Evolutionary conservation across 2,113 vertebrate species (phyloP).

Genomic region (Hipposideros armiger): DNA sequence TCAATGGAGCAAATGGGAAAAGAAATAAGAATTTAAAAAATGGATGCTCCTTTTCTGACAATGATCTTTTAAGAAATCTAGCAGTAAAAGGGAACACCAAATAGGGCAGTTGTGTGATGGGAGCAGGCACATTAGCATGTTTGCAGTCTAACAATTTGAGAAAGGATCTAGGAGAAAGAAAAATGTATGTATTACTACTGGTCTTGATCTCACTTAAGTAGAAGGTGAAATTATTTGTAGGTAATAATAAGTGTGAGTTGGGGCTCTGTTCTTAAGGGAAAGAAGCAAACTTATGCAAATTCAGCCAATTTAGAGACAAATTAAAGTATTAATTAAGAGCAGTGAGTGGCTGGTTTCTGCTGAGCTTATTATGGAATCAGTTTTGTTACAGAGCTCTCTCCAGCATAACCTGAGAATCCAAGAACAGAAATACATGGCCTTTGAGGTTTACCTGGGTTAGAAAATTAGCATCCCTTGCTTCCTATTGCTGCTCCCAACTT

Average conservation of each 20-base stretch:
- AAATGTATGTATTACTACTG: neutral
- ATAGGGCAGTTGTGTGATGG: neutral
- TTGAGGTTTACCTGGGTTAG: neutral
- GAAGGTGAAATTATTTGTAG: neutral
- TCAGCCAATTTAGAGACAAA: neutral
- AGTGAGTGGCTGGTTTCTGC: neutral
- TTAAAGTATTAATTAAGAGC: neutral
- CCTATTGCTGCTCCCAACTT: neutral
- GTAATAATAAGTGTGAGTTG: neutral
- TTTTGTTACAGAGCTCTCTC: neutral
- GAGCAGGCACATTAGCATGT: neutral
- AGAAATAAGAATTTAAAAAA: neutral
- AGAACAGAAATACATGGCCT: neutral
- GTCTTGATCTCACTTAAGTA: neutral
- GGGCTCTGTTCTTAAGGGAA: neutral
- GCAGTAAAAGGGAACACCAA: neutral
- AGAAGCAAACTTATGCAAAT: neutral
- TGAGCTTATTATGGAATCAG: neutral
- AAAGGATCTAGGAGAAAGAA: neutral
- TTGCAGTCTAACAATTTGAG: neutral
- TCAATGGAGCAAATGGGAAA: neutral
- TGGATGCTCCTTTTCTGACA: neutral
- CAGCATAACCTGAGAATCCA: neutral
- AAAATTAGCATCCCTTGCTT: neutral
- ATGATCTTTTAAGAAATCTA: neutral